Conservation (phyloP, 2,113 vertebrate species). For the Oncorhynchus masou region DNA sequence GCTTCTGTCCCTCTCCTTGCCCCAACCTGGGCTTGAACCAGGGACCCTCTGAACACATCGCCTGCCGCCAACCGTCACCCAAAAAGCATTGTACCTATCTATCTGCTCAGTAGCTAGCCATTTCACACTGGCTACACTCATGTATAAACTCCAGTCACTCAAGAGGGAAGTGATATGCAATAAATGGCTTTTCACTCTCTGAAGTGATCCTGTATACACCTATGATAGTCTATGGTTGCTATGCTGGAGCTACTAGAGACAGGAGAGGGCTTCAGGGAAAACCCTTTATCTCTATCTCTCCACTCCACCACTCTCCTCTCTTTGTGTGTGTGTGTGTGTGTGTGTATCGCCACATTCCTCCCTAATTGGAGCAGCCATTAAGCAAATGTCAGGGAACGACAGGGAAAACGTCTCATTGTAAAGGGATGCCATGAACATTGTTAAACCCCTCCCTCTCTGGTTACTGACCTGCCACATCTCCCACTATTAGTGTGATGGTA, state of each 20-base stretch:
- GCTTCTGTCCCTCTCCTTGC: too few species aligned
- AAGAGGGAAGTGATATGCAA: not conserved
- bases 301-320: not conserved
- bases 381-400: slow-evolving; percentile 6
- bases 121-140: too few species aligned
- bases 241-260: not conserved
- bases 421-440: too few species aligned
- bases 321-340: not conserved
- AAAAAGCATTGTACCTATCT: too few species aligned
- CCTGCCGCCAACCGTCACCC: too few species aligned
- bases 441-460: too few species aligned
- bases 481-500: too few species aligned
- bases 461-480: too few species aligned
- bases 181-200: not conserved
- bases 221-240: slow-evolving; percentile 12
- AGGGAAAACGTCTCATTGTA: not conserved
- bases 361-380: slow-evolving; percentile 12
- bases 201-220: slow-evolving; percentile 12
- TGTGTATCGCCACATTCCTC: not conserved
- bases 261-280: not conserved
- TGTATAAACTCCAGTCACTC: not conserved
- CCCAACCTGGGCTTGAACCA: too few species aligned
- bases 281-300: not conserved
- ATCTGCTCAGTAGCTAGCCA: too few species aligned
- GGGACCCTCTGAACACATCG: too few species aligned